Conservation (phyloP, 1,140 invertebrate species). For the Hycleus phaleratus region DNA sequence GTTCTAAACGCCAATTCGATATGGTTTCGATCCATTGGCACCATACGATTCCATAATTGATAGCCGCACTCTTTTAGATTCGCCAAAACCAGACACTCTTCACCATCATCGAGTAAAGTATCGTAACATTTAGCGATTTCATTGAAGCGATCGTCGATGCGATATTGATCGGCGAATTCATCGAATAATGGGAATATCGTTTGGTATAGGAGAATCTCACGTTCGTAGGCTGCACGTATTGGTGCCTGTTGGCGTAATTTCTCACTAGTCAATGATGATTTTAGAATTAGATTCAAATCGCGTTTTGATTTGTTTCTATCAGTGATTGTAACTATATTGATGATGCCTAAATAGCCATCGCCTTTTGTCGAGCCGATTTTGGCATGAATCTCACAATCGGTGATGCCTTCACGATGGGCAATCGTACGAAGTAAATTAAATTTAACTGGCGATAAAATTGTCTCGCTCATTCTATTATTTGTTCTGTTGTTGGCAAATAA, state of each 20-base stretch:
- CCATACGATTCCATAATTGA: slow-evolving; percentile 43
- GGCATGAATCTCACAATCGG: slow-evolving; percentile 13
- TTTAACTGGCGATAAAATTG: neutral
- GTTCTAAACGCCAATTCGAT: slow-evolving; percentile 42
- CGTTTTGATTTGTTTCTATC: slow-evolving; percentile 6
- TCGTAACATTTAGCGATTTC: slow-evolving; percentile 38
- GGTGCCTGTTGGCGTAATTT: slow-evolving; percentile 12
- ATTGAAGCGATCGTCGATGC: slow-evolving; percentile 22
- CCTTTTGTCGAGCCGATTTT: slow-evolving; percentile 22
- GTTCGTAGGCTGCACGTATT: slow-evolving; percentile 20
- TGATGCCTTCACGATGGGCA: slow-evolving; percentile 13
- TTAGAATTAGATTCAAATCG: slow-evolving; percentile 20
- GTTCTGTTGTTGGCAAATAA: too few relatives aligned
- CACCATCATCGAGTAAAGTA: slow-evolving; percentile 30
- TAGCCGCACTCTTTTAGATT: slow-evolving; percentile 45
- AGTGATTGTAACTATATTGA: slow-evolving; percentile 16
- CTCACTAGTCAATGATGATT: slow-evolving; percentile 18
- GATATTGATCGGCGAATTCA: slow-evolving; percentile 17
- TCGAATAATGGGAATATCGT: slow-evolving; percentile 17
- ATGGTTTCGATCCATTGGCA: slow-evolving; percentile 43
- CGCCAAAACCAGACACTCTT: slow-evolving; percentile 48
- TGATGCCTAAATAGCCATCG: slow-evolving; percentile 25
- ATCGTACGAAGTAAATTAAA: slow-evolving; percentile 7
- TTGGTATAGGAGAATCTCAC: slow-evolving; percentile 25
- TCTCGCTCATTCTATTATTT: neutral